Percentiles rank a stretch among this genome's conserved stretches.
phyloP scores from a whole-genome alignment of 2,888 invertebrate species.

The Margaritifera margaritifera region DNA sequence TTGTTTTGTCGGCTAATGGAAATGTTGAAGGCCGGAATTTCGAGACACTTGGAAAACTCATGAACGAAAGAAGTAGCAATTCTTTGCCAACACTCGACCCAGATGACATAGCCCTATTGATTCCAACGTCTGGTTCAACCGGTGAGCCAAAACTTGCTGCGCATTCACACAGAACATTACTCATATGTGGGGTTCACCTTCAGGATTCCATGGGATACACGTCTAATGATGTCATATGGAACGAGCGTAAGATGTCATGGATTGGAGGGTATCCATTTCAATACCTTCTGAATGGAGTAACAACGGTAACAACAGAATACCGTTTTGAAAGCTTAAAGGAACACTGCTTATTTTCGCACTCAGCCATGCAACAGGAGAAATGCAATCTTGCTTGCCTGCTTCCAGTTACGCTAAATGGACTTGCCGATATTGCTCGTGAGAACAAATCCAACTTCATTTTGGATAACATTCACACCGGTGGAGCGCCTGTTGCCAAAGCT shows the following conservation, averaged over 20 bases:
- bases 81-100: slow-evolving; percentile 17
- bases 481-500: slow-evolving; percentile 11
- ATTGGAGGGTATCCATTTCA: slow-evolving; percentile 27
- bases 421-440: not conserved
- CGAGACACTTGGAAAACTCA: slow-evolving; percentile 1
- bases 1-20: not conserved
- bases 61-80: not conserved
- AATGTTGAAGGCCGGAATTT: not conserved
- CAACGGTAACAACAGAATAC: slow-evolving; percentile 14
- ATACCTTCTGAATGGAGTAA: slow-evolving; percentile 20
- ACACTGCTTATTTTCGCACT: slow-evolving; percentile 21
- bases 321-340: slow-evolving; percentile 10
- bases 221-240: slow-evolving; percentile 14
- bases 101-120: slow-evolving; percentile 6
- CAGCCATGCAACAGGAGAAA: slow-evolving; percentile 11
- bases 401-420: slow-evolving; percentile 20
- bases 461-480: slow-evolving; percentile 21
- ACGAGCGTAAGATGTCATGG: slow-evolving; percentile 23
- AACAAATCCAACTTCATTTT: not conserved
- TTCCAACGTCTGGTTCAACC: slow-evolving; percentile 20
- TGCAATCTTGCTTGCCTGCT: slow-evolving; percentile 16
- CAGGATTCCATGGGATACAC: slow-evolving; percentile 6
- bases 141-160: slow-evolving; percentile 20
- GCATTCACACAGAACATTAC: slow-evolving; percentile 11
- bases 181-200: slow-evolving; percentile 11